Conservation (phyloP, 1,140 invertebrate genomes). For the Arctopsyche grandis region DNA sequence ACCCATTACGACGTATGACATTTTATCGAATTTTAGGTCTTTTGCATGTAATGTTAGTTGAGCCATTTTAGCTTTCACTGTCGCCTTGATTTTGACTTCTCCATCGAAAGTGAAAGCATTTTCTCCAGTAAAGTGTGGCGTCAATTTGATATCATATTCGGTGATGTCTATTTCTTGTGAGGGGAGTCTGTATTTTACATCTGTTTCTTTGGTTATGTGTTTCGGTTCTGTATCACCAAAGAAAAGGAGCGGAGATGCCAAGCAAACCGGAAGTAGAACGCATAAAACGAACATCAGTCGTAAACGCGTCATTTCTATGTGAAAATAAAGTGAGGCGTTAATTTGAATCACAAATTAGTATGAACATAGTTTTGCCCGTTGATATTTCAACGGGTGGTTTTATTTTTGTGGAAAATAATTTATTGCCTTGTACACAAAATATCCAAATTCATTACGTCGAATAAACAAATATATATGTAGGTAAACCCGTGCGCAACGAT, state of each 20-base stretch:
- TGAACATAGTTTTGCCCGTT: too few species aligned
- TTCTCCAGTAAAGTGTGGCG: constrained; percentile 34
- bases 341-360: not conserved
- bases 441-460: too few species aligned
- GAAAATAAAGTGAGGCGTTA: not conserved
- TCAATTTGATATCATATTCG: constrained; percentile 29
- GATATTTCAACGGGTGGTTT: too few species aligned
- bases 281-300: not conserved
- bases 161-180: not conserved
- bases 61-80: not conserved
- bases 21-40: constrained; percentile 49
- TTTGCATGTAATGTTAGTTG: constrained; percentile 42
- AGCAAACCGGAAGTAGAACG: not conserved
- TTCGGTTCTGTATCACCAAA: not conserved
- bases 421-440: too few species aligned
- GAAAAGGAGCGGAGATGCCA: not conserved
- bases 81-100: constrained; percentile 4
- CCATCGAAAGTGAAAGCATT: constrained; percentile 50
- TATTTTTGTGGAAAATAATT: too few species aligned
- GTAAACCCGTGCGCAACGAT: too few species aligned
- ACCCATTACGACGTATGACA: constrained; percentile 1
- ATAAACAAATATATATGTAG: too few species aligned
- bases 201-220: not conserved
- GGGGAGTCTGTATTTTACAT: not conserved
- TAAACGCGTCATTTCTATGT: not conserved